Evolutionary conservation across 30 jellyfish, hydroid and myxozoan species (phyloP).

Genomic region (Haliclystus octoradiatus): DNA sequence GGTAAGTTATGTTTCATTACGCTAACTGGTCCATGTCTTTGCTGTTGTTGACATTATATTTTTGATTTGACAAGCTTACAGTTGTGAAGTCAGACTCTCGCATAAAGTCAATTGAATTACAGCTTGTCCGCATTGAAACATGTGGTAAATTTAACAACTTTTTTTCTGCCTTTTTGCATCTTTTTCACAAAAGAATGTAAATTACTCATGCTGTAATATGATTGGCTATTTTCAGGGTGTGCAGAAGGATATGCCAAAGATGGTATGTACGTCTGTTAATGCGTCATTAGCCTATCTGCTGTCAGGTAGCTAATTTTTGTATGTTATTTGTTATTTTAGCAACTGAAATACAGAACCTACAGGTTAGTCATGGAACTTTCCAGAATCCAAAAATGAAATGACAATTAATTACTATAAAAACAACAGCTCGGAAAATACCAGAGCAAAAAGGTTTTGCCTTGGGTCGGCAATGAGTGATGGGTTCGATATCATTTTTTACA

Average conservation of each 20-base stretch:
- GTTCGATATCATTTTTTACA: no score
- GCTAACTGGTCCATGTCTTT: background rate
- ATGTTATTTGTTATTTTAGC: slow-evolving; percentile 30
- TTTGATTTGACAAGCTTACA: slow-evolving; percentile 13
- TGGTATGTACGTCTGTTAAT: slow-evolving; percentile 39
- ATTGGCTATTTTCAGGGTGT: slow-evolving; percentile 49
- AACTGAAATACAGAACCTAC: slow-evolving; percentile 91
- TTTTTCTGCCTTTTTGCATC: background rate
- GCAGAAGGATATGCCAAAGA: slow-evolving; percentile 99
- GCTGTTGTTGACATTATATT: background rate
- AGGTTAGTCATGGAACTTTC: slow-evolving; percentile 55
- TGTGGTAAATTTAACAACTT: slow-evolving; percentile 58
- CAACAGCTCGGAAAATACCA: no score
- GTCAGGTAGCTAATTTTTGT: no score
- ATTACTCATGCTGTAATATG: background rate
- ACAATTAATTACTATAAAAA: no score
- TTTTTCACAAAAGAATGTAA: no score
- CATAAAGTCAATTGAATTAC: slow-evolving; percentile 86
- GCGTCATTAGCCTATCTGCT: background rate
- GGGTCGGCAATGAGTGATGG: no score
- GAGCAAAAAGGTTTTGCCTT: no score
- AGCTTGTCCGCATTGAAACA: slow-evolving; percentile 92
- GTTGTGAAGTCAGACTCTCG: slow-evolving; percentile 56
- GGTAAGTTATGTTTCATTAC: slow-evolving; percentile 14
- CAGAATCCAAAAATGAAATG: no score